phyloP scores from a whole-genome alignment of 2,888 invertebrate genomes.

The Litoditis marina region DNA sequence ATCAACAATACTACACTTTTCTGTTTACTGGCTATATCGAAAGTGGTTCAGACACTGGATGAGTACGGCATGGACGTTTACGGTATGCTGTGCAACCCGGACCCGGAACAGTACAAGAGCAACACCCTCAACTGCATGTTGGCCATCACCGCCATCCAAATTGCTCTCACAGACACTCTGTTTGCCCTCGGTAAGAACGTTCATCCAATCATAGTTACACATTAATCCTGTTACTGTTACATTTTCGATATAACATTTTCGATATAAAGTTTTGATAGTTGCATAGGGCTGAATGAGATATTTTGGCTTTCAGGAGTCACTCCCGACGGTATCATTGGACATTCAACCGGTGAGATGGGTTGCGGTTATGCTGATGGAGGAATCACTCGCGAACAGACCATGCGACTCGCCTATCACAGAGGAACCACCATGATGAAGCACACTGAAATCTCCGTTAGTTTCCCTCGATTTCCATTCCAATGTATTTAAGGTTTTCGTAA shows the following conservation, averaged over 20 bases:
- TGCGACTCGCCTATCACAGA: slow-evolving; percentile 88
- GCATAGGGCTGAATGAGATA: not conserved
- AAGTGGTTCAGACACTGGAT: slow-evolving; percentile 68
- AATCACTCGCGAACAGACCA: slow-evolving; percentile 87
- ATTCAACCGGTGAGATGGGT: slow-evolving; percentile 86
- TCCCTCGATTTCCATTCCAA: too few species aligned
- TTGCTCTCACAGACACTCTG: slow-evolving; percentile 87
- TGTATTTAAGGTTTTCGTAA: too few species aligned
- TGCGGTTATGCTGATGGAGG: slow-evolving; percentile 96
- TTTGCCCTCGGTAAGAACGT: slow-evolving; percentile 71
- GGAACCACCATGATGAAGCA: slow-evolving; percentile 68
- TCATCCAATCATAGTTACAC: slow-evolving; percentile 81
- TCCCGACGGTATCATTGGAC: slow-evolving; percentile 92
- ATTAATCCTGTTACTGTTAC: too few species aligned
- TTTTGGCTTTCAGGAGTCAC: slow-evolving; percentile 3
- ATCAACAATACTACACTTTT: too few species aligned
- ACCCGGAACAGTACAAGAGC: slow-evolving; percentile 70
- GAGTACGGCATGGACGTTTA: slow-evolving; percentile 80
- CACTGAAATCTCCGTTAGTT: slow-evolving; percentile 46
- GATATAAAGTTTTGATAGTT: too few species aligned
- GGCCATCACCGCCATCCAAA: slow-evolving; percentile 90
- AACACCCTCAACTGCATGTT: slow-evolving; percentile 86
- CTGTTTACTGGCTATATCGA: too few species aligned
- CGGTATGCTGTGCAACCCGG: slow-evolving; percentile 72
- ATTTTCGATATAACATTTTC: too few species aligned